phyloP scores from a whole-genome alignment of 2,113 vertebrate species.

The Phrynosoma blainvillii region DNA sequence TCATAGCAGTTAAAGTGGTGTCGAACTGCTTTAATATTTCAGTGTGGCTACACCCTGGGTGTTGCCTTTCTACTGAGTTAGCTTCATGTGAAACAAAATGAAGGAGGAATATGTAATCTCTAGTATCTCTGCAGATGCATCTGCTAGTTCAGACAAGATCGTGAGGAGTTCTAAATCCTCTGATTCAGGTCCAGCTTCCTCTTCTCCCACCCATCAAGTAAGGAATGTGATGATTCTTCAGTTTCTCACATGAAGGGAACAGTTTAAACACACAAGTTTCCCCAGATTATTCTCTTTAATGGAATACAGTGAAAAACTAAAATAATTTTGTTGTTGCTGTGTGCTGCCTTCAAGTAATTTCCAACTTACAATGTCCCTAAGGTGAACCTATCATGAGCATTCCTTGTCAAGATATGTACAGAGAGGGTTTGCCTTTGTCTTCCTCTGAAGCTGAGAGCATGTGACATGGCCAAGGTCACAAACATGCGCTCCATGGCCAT shows the following conservation, averaged over 20 bases:
- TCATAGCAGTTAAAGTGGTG: too few relatives aligned
- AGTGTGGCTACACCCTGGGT: neutral
- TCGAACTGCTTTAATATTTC: too few relatives aligned
- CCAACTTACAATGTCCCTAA: too few relatives aligned
- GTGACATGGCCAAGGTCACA: too few relatives aligned
- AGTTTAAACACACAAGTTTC: constrained; percentile 1
- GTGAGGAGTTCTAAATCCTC: constrained; percentile 18
- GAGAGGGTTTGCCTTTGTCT: too few relatives aligned
- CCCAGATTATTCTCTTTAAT: constrained; percentile 10
- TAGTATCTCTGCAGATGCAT: constrained; percentile 34
- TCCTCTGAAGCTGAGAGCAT: too few relatives aligned
- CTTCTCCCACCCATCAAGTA: constrained; percentile 3
- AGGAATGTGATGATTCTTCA: neutral
- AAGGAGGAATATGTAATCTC: neutral
- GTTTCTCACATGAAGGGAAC: constrained; percentile 6
- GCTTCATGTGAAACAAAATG: constrained; percentile 49
- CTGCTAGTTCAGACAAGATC: constrained; percentile 48
- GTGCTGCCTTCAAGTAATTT: too few relatives aligned
- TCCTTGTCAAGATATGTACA: too few relatives aligned
- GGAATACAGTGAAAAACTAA: neutral
- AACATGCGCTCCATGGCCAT: too few relatives aligned
- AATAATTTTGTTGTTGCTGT: neutral
- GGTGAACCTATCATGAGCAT: too few relatives aligned
- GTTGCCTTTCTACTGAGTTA: constrained; percentile 11
- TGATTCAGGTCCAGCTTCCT: constrained; percentile 32